phyloP scores from a whole-genome alignment of 1,140 invertebrate species.

The Ceratosolen solmsi region DNA sequence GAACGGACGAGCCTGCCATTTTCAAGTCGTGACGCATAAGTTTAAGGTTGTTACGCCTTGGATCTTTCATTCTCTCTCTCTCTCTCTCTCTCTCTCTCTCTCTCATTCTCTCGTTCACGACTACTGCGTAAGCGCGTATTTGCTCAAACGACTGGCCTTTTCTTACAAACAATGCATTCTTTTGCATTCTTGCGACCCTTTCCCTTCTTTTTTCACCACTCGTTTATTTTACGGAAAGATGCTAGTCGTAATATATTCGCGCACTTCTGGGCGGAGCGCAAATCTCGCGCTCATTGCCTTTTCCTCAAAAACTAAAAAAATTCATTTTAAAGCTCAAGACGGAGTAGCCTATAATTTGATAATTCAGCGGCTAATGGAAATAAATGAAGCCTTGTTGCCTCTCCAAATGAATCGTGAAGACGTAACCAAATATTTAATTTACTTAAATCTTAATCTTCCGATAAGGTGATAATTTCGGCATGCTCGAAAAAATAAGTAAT shows the following conservation, averaged over 20 bases:
- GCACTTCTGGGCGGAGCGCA: neutral
- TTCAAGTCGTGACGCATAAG: constrained; percentile 55
- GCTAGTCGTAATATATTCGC: neutral
- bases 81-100: neutral
- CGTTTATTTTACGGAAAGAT: neutral
- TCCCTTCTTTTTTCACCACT: neutral
- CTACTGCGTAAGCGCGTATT: constrained; percentile 30
- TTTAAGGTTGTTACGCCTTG: constrained; percentile 20
- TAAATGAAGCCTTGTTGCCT: neutral
- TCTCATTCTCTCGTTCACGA: neutral
- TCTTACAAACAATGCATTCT: constrained; percentile 26
- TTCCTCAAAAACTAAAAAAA: neutral
- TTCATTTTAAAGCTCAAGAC: neutral
- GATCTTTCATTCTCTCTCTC: neutral
- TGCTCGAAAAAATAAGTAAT: constrained; percentile 5
- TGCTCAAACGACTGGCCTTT: constrained; percentile 12
- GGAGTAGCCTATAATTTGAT: neutral
- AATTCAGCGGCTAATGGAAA: neutral
- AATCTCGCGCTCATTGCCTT: neutral
- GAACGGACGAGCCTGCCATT: constrained; percentile 63
- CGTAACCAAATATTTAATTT: constrained; percentile 11
- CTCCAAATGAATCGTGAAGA: neutral
- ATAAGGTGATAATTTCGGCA: constrained; percentile 10
- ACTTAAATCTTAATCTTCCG: constrained; percentile 29
- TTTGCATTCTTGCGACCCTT: neutral